These are phyloP conservation scores for Papilio dardanus DNA, from an alignment of 1,140 invertebrate species.

Conservation along the genomic window DNA sequence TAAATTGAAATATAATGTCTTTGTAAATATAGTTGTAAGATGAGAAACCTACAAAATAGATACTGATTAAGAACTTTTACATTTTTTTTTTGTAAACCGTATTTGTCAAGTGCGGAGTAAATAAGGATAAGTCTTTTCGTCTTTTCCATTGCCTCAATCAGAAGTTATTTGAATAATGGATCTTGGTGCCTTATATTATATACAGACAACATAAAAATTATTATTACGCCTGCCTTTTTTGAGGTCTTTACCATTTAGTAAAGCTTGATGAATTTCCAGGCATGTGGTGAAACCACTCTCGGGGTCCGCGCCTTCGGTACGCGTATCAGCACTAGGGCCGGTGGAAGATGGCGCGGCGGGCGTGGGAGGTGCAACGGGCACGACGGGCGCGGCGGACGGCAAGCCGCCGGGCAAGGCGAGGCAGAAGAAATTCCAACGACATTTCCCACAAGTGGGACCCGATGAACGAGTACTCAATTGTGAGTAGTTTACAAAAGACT, in stretches of 20 bases:
- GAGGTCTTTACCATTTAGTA: neutral
- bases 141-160: too few species aligned
- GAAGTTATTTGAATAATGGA: too few species aligned
- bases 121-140: too few species aligned
- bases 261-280: slow-evolving; percentile 45
- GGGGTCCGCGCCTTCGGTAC: slow-evolving; percentile 75
- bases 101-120: too few species aligned
- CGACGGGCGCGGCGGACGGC: slow-evolving; percentile 83
- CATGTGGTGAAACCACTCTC: slow-evolving; percentile 74
- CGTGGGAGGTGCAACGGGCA: slow-evolving; percentile 81
- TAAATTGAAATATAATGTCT: neutral
- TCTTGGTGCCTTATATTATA: too few species aligned
- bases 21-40: neutral
- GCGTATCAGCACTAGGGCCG: slow-evolving; percentile 50
- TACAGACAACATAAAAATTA: too few species aligned
- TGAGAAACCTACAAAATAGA: neutral
- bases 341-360: slow-evolving; percentile 62
- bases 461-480: slow-evolving; percentile 92
- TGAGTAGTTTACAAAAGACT: slow-evolving; percentile 81
- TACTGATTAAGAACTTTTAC: too few species aligned
- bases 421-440: slow-evolving; percentile 89
- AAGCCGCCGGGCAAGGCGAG: slow-evolving; percentile 86
- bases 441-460: slow-evolving; percentile 88
- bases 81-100: too few species aligned
- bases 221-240: neutral